Evolutionary conservation across 2,113 vertebrate species (phyloP), one percentile per base, ranked within the genome.

Genomic region (Anser cygnoides): DNA sequence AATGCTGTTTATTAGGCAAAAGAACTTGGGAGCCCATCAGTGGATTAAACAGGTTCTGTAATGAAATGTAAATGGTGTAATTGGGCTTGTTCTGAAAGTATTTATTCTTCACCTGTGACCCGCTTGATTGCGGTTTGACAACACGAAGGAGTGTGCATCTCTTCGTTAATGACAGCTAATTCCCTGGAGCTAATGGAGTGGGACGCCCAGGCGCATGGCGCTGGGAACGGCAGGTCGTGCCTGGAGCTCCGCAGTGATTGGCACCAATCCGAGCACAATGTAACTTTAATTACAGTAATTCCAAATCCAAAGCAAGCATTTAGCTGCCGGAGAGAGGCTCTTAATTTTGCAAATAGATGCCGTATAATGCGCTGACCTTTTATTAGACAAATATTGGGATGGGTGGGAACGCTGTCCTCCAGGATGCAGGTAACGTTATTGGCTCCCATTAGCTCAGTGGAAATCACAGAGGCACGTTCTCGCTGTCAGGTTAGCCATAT

Each of bases 1-100:
- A 97, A 96, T 93, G 84, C 91, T 94, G 94, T 97, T 97, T 97
- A 97, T 97, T 96, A 97, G 95, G 84, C 91, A 95, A 88, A 94
- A 95, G 96, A 97, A 97, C 92, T 91, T 85, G 76, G 95, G 93
- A 97, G 93, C 96, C 97, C 95, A 93, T 97, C 97, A 91, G 94
- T 94, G 96, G 95, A 92, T 96, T 94, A 96, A 97, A 89, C 96
- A 97, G 96, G 96, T 97, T 97, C 95, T 90, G 96, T 98, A 96
- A 98, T 97, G 97, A 98, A 98, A 98, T 97, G 97, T 97, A 98
- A 98, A 97, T 98, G 97, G 95, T 95, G 97, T 98, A 97, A 97
- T 98, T 97, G 97, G 97, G 96, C 97, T 98, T 97, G 96, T 97
- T 97, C 96, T 95, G 96, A 96, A 98, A 97, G 97, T 97, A 98